These are phyloP conservation scores for Drosophila bifasciata DNA, from an alignment of 1,140 invertebrate species.

Conservation along the genomic window DNA sequence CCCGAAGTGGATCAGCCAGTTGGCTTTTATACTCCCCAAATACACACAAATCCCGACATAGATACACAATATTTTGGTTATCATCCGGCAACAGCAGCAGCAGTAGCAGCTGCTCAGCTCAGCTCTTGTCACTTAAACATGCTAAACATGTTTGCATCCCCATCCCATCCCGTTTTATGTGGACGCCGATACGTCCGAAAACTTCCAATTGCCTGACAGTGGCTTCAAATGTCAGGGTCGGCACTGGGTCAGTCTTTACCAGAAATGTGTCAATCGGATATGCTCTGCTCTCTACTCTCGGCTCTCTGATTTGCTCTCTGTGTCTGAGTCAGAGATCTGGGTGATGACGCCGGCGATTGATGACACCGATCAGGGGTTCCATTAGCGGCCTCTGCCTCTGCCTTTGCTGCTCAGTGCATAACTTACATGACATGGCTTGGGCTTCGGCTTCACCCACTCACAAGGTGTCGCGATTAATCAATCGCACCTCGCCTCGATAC, in stretches of 20 bases:
- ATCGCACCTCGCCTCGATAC: conserved; percentile 30
- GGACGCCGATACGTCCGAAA: conserved; percentile 48
- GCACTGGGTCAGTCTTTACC: conserved; percentile 2
- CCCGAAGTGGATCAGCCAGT: conserved; percentile 37
- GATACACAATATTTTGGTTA: conserved; percentile 24
- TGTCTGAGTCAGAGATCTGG: conserved; percentile 23
- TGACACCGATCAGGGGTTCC: conserved; percentile 50
- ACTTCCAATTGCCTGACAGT: conserved; percentile 48
- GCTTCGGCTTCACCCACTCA: conserved; percentile 64
- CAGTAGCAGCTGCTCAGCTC: too few species aligned
- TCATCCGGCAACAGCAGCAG: conserved; percentile 12
- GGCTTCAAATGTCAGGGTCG: conserved; percentile 68
- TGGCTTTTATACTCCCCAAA: conserved; percentile 67
- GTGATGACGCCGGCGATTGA: conserved; percentile 37
- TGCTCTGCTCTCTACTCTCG: conserved; percentile 13
- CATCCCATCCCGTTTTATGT: conserved; percentile 75
- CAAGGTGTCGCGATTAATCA: conserved; percentile 71
- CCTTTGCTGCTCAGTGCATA: conserved; percentile 23
- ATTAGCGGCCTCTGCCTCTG: conserved; percentile 45
- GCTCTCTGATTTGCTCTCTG: neutral
- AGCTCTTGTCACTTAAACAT: conserved; percentile 66
- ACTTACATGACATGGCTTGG: conserved; percentile 11
- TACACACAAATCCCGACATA: conserved; percentile 12
- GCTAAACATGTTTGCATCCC: conserved; percentile 82
- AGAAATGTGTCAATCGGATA: conserved; percentile 57